These are phyloP conservation scores for Zygogramma bicolorata DNA, from an alignment of 2,888 invertebrate species.

Conservation along the genomic window DNA sequence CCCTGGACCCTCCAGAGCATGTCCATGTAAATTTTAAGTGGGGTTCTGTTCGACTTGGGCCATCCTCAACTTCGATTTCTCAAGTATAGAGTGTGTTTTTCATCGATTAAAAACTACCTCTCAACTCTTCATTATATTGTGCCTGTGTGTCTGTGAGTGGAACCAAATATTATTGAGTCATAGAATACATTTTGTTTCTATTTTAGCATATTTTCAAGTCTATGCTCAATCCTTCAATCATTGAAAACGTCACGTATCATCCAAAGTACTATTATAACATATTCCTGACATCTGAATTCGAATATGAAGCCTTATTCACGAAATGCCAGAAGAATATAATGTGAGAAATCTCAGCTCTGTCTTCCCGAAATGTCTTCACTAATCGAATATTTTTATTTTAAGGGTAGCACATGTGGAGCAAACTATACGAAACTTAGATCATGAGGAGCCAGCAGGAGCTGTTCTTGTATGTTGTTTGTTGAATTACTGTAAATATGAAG, in stretches of 20 bases:
- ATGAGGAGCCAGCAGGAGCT: constrained; percentile 41
- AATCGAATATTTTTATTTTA: background rate
- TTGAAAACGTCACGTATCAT: constrained; percentile 43
- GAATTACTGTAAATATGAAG: constrained; percentile 45
- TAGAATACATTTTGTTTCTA: background rate
- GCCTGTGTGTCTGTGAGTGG: too few species aligned
- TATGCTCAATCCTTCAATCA: constrained; percentile 37
- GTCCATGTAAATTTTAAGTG: too few species aligned
- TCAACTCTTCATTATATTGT: too few species aligned
- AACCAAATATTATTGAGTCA: too few species aligned
- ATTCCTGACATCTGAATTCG: constrained; percentile 48
- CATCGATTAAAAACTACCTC: too few species aligned
- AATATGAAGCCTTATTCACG: constrained; percentile 44
- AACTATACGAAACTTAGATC: constrained; percentile 44
- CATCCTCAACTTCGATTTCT: too few species aligned
- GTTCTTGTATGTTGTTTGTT: constrained; percentile 46
- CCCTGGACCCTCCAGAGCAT: too few species aligned
- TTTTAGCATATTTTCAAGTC: constrained; percentile 48
- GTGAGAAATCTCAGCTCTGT: constrained; percentile 25
- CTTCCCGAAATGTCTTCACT: background rate
- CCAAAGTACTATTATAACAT: constrained; percentile 48
- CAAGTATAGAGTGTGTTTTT: too few species aligned
- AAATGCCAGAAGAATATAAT: constrained; percentile 45
- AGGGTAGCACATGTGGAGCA: constrained; percentile 44
- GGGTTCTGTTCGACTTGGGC: too few species aligned